These are phyloP conservation scores for Formica exsecta DNA, from an alignment of 1,140 invertebrate species.

Conservation along the genomic window DNA sequence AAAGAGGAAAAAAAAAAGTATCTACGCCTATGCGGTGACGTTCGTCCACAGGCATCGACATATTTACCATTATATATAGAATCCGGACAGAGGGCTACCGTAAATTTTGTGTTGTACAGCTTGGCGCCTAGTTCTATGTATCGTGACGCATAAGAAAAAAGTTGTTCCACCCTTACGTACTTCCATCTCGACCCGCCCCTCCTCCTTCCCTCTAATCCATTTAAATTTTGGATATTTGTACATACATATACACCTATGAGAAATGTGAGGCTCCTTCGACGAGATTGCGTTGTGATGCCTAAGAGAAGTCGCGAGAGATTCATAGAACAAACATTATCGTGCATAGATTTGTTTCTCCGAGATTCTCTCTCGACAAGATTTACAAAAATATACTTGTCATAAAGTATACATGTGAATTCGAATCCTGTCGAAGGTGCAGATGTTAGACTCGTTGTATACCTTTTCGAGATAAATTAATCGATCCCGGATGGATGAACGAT, in stretches of 20 bases:
- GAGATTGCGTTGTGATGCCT: constrained; percentile 32
- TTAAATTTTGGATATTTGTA: constrained; percentile 77
- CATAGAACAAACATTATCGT: not conserved
- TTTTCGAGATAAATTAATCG: constrained; percentile 40
- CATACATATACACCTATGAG: constrained; percentile 64
- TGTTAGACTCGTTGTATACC: constrained; percentile 24
- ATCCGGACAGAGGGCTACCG: constrained; percentile 64
- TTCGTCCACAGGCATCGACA: constrained; percentile 65
- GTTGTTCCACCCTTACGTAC: constrained; percentile 47
- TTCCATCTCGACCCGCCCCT: not conserved
- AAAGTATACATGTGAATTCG: not conserved
- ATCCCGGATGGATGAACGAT: constrained; percentile 46
- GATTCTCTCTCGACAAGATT: constrained; percentile 24
- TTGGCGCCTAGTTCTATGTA: constrained; percentile 78
- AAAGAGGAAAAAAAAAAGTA: constrained; percentile 41
- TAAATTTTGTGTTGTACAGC: constrained; percentile 78
- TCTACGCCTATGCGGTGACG: constrained; percentile 61
- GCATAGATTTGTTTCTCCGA: not conserved
- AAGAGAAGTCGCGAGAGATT: not conserved
- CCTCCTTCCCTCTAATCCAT: not conserved
- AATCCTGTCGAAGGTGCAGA: constrained; percentile 40
- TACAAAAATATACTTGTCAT: constrained; percentile 6
- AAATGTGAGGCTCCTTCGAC: constrained; percentile 62
- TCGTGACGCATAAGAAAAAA: constrained; percentile 60
- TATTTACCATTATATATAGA: constrained; percentile 60